Base-by-base conservation (phyloP, 53 echinoderm and acorn worm genomes). In the Holothuria scabra region DNA sequence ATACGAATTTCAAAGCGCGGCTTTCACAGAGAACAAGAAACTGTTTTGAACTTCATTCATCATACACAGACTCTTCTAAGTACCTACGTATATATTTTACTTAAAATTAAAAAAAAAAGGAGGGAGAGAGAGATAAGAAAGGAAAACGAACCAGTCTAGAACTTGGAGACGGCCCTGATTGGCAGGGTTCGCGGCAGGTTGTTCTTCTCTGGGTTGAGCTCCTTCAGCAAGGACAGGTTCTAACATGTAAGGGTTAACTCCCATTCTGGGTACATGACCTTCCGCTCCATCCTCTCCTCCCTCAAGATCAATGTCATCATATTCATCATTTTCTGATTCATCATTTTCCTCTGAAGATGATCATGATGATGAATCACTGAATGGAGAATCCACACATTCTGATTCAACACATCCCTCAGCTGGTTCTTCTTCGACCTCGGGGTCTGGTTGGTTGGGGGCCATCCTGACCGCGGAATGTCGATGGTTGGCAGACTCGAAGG, bases 301-400 rank as follows among this genome's bases (percentile, higher is more conserved):
- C 0, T 28, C 63, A 6, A 28, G 63, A 6, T 3, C 28, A 5
- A 62, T 7, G 2, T 41, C 41, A 41, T 3, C n/a, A n/a, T n/a
- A n/a, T n/a, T n/a, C n/a, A 35, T 41, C 28, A 28, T 33, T 66
- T 66, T 33, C 67, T 31, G 24, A 20, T 37, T 38, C 75, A n/a
- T 46, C 14, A 8, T 75, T 46, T 20, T 41, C n/a, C n/a, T 4
- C 41, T 6, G 41, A 41, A 41, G 76, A 75, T 46, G n/a, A n/a
- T n/a, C n/a, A 49, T 22, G 76, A 75, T 49, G 46, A 46, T 21
- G 24, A 46, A 12, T 75, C 28, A 5, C 28, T 55, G 29, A 75
- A 75, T 30, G 76, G 76, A 13, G 55, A 75, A 75, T 75, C 76
- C 28, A 2, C 76, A 28, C 55, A 75, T 16, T 75, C 76, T 24